Conservation (phyloP, 92 coral and sea anemone species). For the Meandrina meandrites region DNA sequence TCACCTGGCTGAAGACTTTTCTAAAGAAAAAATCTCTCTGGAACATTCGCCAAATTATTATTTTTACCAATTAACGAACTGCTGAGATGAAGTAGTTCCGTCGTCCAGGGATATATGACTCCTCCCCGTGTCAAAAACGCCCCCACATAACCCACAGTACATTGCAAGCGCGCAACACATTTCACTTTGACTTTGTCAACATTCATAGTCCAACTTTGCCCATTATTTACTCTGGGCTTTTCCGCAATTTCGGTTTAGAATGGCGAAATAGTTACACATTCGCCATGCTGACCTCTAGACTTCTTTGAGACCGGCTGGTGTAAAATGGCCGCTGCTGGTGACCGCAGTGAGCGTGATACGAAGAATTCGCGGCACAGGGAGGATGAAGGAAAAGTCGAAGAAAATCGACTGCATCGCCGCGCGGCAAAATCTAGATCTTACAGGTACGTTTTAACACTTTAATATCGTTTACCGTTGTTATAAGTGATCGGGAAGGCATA, state of each 20-base stretch:
- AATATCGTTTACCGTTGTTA: conserved; percentile 23
- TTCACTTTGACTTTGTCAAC: conserved; percentile 37
- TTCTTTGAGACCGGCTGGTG: conserved; percentile 10
- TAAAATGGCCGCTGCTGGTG: conserved; percentile 48
- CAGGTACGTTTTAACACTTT: conserved; percentile 57
- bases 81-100: background rate
- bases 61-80: no score
- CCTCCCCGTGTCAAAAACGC: conserved; percentile 15
- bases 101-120: background rate
- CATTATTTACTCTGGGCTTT: conserved; percentile 22
- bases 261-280: conserved; percentile 28
- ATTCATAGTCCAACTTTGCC: conserved; percentile 18
- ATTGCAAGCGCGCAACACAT: conserved; percentile 24
- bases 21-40: background rate
- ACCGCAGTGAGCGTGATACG: background rate
- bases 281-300: conserved; percentile 26
- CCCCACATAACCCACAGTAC: conserved; percentile 48
- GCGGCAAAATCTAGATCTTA: conserved; percentile 73
- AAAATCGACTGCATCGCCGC: conserved; percentile 57
- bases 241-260: conserved; percentile 24
- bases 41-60: background rate
- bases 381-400: conserved; percentile 25
- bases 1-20: background rate
- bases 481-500: conserved; percentile 10
- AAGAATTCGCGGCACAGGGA: conserved; percentile 19